A percentile compares a stretch with the other conserved stretches of the same genome.
phyloP scores from a whole-genome alignment of 23 tunicate species.

The Ascidia mentula region DNA sequence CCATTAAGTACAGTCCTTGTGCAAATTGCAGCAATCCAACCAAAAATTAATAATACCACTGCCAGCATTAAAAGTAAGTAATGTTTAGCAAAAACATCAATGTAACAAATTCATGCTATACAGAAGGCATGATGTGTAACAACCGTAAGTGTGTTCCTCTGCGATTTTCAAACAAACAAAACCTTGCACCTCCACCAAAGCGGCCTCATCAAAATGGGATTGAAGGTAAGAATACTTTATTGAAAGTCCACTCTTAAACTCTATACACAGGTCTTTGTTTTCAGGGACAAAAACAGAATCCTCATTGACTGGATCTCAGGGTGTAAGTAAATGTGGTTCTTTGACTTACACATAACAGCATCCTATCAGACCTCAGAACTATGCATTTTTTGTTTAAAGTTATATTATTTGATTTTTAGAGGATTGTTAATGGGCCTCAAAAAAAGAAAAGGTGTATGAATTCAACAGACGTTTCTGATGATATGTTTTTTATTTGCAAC shows the following conservation, averaged over 20 bases:
- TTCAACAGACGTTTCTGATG: constrained; percentile 58
- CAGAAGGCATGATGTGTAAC: constrained; percentile 9
- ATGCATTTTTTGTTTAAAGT: background rate
- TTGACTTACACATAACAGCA: too few species aligned
- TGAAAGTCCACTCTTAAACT: background rate
- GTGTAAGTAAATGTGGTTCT: too few species aligned
- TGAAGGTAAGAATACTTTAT: constrained; percentile 11
- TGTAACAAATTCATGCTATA: too few species aligned
- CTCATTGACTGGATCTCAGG: background rate
- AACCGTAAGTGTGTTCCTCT: background rate
- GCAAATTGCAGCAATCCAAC: constrained; percentile 27
- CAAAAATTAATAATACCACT: constrained; percentile 26
- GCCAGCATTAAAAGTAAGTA: constrained; percentile 37
- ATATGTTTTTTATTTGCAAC: constrained; percentile 73
- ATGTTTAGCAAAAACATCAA: background rate
- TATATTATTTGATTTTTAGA: constrained; percentile 15
- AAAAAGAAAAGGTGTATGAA: constrained; percentile 78
- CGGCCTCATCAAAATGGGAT: constrained; percentile 59
- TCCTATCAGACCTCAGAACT: background rate
- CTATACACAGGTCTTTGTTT: background rate
- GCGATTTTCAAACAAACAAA: constrained; percentile 9
- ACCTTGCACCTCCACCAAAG: background rate
- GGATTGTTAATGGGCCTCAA: constrained; percentile 77
- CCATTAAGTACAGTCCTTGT: constrained; percentile 30
- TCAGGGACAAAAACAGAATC: background rate